Base-by-base conservation (phyloP, 2,113 vertebrate genomes). In the Gasterosteus aculeatus region DNA sequence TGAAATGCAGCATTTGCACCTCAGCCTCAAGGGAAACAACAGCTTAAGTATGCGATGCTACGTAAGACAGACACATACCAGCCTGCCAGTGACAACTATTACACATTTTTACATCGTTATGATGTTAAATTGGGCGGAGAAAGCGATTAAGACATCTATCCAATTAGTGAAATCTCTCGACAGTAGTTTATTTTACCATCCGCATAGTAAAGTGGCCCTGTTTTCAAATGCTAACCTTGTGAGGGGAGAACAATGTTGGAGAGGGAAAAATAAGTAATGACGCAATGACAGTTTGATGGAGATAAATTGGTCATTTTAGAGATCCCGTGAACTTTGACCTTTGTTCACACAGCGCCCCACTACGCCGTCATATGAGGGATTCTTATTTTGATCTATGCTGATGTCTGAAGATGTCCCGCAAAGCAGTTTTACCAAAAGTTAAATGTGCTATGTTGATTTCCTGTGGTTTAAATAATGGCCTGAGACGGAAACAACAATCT, bases 101-200 rank as follows among this genome's bases (percentile, higher is more conserved):
- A 53, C 77, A 70, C 70, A 19, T 69, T 63, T 75, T 63, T 74
- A 82, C 53, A 69, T 64, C 68, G 49, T 83, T 87, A 75, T 31
- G 51, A 65, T 80, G 85, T 80, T 85, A 85, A 91, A 91, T 85
- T 88, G 85, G 47, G 79, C 78, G 65, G 69, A 74, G 63, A 80
- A 64, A 66, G 39, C 71, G 75, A 84, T 77, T 66, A 72, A 80
- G 74, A 84, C 77, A 86, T 83, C 56, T 11, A 59, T 63, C 58
- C 58, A 83, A 88, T 88, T 89, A 87, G 69, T 7, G 38, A 81
- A 82, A 83, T 75, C 64, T 78, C 84, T 70, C 65, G 78, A 83
- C 72, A 72, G 83, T 10, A 59, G 63, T 78, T 78, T 81, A 47
- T 75, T 85, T 78, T 67, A 78, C 78, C 51, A 72, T 58, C 72